Percentiles rank a stretch among this genome's conserved stretches.
phyloP scores from a whole-genome alignment of 2,113 vertebrate species.

The Conger conger region DNA sequence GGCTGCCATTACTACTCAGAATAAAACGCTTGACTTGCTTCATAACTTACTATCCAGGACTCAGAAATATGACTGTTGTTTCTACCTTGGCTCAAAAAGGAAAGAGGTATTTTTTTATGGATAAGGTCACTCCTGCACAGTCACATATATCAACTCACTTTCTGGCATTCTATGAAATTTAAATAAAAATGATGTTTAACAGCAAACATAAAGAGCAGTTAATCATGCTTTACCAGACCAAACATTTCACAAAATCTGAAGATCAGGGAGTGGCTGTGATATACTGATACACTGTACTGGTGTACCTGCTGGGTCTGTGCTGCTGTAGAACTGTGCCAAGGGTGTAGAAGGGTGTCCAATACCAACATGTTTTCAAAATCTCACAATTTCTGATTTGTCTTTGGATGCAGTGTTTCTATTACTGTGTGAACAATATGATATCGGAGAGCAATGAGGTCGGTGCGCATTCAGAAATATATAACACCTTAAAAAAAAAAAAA shows the following conservation, averaged over 20 bases:
- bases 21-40: conserved; percentile 27
- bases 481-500: background rate
- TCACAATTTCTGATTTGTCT: background rate
- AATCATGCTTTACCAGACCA: conserved; percentile 15
- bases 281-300: conserved; percentile 14
- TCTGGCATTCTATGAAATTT: background rate
- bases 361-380: conserved; percentile 5
- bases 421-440: background rate
- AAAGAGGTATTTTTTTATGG: background rate
- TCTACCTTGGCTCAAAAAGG: conserved; percentile 16
- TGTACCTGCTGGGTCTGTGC: background rate
- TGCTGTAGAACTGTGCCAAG: background rate
- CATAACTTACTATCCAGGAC: conserved; percentile 38
- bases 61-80: conserved; percentile 28
- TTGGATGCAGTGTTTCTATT: background rate
- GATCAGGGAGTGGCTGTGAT: background rate
- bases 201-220: background rate
- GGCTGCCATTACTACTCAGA: conserved; percentile 48
- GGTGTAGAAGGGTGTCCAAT: background rate
- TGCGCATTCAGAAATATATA: background rate
- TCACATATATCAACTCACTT: background rate
- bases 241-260: conserved; percentile 16
- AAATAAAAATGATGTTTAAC: conserved; percentile 18
- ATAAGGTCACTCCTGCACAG: background rate
- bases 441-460: background rate